Evolutionary conservation across 2,797 vertebrate species (phyloP).

Genomic region (Premnoplex brunnescens): DNA sequence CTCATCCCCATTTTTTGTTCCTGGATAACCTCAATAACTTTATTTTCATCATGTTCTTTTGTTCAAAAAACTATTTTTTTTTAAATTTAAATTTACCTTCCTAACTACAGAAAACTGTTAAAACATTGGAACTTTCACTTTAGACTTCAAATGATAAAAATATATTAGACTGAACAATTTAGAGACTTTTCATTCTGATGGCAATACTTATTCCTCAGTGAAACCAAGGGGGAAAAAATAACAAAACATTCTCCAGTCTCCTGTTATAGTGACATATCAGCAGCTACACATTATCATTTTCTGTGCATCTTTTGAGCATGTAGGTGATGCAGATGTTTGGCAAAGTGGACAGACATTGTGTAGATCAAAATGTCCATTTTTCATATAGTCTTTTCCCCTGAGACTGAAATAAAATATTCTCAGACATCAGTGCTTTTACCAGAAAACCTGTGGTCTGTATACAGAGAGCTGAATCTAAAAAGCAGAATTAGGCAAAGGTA

Average conservation of each 20-base stretch:
- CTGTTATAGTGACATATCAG: neutral
- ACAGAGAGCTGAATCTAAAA: neutral
- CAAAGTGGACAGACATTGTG: neutral
- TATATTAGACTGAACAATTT: neutral
- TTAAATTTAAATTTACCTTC: neutral
- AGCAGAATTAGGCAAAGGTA: neutral
- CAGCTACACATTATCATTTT: neutral
- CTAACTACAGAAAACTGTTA: neutral
- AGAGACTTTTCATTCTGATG: neutral
- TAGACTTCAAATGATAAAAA: neutral
- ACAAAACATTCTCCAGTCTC: neutral
- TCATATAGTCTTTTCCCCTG: neutral
- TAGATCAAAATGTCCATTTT: rapidly evolving
- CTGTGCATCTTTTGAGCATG: neutral
- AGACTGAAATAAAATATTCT: neutral
- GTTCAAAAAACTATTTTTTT: neutral
- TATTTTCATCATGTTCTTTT: neutral
- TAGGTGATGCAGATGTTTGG: neutral
- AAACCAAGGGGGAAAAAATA: neutral
- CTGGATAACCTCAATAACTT: neutral
- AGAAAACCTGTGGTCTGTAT: neutral
- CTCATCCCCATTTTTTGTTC: neutral
- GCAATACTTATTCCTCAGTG: neutral
- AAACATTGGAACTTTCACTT: neutral
- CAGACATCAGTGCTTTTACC: neutral